phyloP scores from a whole-genome alignment of 2,888 invertebrate species.

The Torymus texanus region DNA sequence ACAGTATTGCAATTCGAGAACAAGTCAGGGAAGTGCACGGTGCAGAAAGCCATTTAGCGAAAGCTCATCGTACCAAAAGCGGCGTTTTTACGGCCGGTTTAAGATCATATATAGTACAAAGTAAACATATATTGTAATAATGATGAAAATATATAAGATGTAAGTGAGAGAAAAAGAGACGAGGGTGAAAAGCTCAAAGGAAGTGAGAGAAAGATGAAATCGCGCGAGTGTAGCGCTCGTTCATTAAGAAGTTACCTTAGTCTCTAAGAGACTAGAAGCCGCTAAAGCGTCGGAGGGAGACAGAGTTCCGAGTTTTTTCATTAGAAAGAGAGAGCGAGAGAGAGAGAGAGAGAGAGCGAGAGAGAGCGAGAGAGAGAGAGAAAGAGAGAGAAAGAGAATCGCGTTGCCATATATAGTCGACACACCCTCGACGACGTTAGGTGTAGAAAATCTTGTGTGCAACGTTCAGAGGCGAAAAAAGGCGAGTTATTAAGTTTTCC shows the following conservation, averaged over 20 bases:
- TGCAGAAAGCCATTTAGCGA: slow-evolving; percentile 61
- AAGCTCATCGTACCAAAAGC: slow-evolving; percentile 71
- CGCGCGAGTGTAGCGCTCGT: slow-evolving; percentile 28
- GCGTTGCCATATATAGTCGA: slow-evolving; percentile 4
- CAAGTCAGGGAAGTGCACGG: slow-evolving; percentile 50
- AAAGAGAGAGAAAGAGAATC: too few relatives aligned
- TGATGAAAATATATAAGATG: slow-evolving; percentile 68
- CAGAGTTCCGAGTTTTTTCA: slow-evolving; percentile 24
- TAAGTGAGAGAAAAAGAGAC: slow-evolving; percentile 50
- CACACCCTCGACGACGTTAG: neutral
- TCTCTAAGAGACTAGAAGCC: slow-evolving; percentile 47
- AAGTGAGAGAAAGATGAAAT: slow-evolving; percentile 49
- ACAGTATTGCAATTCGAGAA: slow-evolving; percentile 26
- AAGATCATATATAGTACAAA: slow-evolving; percentile 76
- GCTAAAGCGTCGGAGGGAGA: neutral
- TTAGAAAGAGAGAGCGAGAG: neutral
- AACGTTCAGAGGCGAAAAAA: neutral
- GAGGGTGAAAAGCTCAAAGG: slow-evolving; percentile 25
- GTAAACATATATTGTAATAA: slow-evolving; percentile 73
- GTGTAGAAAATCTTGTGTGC: neutral
- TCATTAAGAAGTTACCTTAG: slow-evolving; percentile 52
- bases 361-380: too few relatives aligned
- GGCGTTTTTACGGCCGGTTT: slow-evolving; percentile 67
- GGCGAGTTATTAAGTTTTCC: slow-evolving; percentile 21
- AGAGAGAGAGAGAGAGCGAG: too few relatives aligned